Evolutionary conservation across 2,888 invertebrate genomes (phyloP), one percentile per base, ranked within the genome.

Genomic region (Taphrorychus bicolor): DNA sequence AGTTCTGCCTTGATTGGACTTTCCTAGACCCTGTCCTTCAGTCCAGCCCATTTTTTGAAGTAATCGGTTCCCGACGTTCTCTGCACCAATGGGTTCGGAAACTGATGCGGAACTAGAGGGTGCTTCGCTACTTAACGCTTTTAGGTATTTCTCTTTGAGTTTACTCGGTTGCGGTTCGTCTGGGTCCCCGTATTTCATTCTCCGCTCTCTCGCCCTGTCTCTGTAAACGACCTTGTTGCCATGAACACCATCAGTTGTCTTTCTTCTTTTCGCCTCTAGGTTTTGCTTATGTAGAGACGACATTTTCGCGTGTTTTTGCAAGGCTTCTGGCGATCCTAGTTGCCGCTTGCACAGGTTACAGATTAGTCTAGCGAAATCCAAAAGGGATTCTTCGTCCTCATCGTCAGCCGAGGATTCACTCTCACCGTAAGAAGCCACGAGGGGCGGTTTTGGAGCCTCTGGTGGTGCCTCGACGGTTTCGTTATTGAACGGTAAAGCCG

Each of bases 41-140:
- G 92, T 92, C 99, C 99, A 99, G 3, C 99, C 99, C 99, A 99
- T 99, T 83, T 96, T 97, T 82, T 98, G 97, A 71, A 99, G 82
- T 81, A 99, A 86, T 79, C 95, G 92, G 79, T 93, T 98, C 5
- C 98, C 99, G 66, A 98, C 94, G 75, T 97, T 97, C 73, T 94
- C 95, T 0, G 93, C 89, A 74, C 94, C 86, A 76, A 96, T 87
- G 68, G 93, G 86, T 81, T 89, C 86, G 66, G 87, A 85, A 0
- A 90, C 88, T 0, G 87, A 87, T 59, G 85, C 82, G 0, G 87
- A 83, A 2, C 85, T 81, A 16, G 81, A 77, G 16, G 81, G 79
- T 9, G 81, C 70, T 42, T 85, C 86, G 2, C 82, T 83, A 53
- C 83, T 84, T 49, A 85, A 78, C 51, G 85, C 83, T 76, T 89